Percentiles rank a stretch among this genome's conserved stretches.
Conservation (phyloP, 92 coral and sea anemone species). For the Muricea muricata region DNA sequence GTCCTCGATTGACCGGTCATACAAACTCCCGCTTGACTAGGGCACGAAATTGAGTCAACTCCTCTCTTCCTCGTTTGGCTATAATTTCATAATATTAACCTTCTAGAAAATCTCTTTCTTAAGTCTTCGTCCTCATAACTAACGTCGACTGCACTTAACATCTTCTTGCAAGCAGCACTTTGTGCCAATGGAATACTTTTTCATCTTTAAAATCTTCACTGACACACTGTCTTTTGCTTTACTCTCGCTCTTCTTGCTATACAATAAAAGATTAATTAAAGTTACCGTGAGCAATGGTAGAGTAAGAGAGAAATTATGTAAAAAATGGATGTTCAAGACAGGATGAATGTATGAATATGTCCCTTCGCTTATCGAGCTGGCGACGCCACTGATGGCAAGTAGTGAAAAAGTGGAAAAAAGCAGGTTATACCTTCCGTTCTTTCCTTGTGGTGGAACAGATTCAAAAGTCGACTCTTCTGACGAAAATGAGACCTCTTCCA, state of each 20-base stretch:
- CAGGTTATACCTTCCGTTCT: conserved; percentile 15
- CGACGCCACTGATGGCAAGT: no score
- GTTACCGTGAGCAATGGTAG: no score
- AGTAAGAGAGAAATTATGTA: no score
- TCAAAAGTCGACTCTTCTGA: conserved; percentile 22
- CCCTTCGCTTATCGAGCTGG: no score
- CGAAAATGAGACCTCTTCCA: conserved; percentile 22
- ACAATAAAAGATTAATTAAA: not conserved
- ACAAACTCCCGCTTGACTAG: no score
- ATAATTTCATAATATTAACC: not conserved
- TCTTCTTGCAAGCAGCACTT: conserved; percentile 86
- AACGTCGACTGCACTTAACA: conserved; percentile 81
- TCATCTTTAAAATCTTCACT: conserved; percentile 89
- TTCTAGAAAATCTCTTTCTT: conserved; percentile 55
- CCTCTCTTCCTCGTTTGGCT: no score
- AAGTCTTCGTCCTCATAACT: conserved; percentile 76
- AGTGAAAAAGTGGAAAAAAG: no score
- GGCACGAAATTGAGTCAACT: no score
- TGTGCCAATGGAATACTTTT: conserved; percentile 84
- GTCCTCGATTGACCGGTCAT: no score
- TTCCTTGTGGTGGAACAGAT: not conserved
- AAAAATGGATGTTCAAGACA: no score
- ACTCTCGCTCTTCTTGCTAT: not conserved
- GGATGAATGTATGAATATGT: no score
- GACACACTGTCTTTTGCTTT: conserved; percentile 40